These are phyloP conservation scores for Clivina fossor DNA, from an alignment of 2,888 invertebrate species.

Conservation along the genomic window DNA sequence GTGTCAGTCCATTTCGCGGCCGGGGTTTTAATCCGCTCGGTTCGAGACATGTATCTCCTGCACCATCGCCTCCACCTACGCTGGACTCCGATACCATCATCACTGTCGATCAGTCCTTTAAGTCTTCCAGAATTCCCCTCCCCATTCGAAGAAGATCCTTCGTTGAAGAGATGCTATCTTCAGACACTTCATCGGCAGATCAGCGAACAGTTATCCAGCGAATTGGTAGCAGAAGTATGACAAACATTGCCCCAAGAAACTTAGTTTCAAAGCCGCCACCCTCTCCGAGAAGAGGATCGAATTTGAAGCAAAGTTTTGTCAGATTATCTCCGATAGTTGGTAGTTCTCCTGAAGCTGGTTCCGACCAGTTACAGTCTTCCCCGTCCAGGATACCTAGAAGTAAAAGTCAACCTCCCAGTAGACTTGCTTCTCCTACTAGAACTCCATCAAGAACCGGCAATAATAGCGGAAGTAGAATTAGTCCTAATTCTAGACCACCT, in stretches of 20 bases:
- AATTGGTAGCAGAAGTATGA: conserved; percentile 50
- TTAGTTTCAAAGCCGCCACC: conserved; percentile 43
- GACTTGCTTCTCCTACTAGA: conserved; percentile 40
- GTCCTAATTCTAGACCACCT: conserved; percentile 34
- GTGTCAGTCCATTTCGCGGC: conserved; percentile 53
- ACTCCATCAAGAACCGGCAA: conserved; percentile 2
- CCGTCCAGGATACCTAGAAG: conserved; percentile 47
- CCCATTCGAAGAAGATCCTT: conserved; percentile 21
- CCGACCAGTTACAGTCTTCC: conserved; percentile 47
- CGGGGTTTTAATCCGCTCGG: conserved; percentile 52
- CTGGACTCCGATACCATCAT: neutral
- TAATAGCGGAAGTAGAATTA: neutral
- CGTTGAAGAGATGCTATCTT: conserved; percentile 13
- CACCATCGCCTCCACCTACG: conserved; percentile 49
- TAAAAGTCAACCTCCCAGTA: conserved; percentile 41
- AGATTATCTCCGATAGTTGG: conserved; percentile 40
- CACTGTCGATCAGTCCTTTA: neutral
- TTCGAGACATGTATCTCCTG: conserved; percentile 51
- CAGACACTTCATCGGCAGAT: conserved; percentile 20
- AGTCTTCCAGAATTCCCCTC: neutral
- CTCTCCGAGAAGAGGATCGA: conserved; percentile 39
- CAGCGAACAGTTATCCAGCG: too few relatives aligned
- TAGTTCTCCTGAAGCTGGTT: conserved; percentile 49
- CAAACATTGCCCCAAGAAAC: conserved; percentile 44
- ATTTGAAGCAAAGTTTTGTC: conserved; percentile 17